phyloP scores from a whole-genome alignment of 1,140 invertebrate species.

The Samia ricini region DNA sequence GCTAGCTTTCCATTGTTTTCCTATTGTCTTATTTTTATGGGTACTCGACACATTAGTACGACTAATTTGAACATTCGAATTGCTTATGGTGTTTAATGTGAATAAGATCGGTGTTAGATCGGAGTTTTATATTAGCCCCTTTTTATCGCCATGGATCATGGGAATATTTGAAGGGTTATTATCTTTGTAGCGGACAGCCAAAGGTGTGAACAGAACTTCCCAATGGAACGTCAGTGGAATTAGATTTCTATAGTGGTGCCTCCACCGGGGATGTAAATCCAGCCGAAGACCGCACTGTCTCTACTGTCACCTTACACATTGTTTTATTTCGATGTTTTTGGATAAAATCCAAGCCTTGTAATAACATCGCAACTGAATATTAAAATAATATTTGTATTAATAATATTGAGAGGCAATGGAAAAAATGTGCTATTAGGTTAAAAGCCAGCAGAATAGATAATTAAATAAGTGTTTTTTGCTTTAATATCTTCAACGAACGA shows the following conservation, averaged over 20 bases:
- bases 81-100: too few relatives aligned
- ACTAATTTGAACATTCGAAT: too few relatives aligned
- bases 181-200: conserved; percentile 20
- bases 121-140: too few relatives aligned
- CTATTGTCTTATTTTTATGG: too few relatives aligned
- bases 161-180: conserved; percentile 34
- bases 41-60: too few relatives aligned
- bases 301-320: conserved; percentile 12
- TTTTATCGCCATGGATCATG: background rate
- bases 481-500: background rate
- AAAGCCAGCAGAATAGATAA: background rate
- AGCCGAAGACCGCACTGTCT: conserved; percentile 16
- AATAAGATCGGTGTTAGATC: too few relatives aligned
- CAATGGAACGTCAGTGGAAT: conserved; percentile 57
- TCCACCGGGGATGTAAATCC: conserved; percentile 44
- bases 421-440: background rate
- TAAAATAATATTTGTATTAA: too few relatives aligned
- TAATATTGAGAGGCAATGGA: too few relatives aligned
- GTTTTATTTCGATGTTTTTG: background rate
- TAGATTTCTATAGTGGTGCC: conserved; percentile 66
- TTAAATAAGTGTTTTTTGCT: background rate
- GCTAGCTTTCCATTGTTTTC: too few relatives aligned
- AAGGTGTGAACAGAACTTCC: conserved; percentile 30
- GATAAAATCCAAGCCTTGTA: background rate
- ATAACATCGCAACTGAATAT: background rate